Percentiles rank a stretch among this genome's conserved stretches.
phyloP scores from a whole-genome alignment of 2,113 vertebrate species.

The Peromyscus californicus region DNA sequence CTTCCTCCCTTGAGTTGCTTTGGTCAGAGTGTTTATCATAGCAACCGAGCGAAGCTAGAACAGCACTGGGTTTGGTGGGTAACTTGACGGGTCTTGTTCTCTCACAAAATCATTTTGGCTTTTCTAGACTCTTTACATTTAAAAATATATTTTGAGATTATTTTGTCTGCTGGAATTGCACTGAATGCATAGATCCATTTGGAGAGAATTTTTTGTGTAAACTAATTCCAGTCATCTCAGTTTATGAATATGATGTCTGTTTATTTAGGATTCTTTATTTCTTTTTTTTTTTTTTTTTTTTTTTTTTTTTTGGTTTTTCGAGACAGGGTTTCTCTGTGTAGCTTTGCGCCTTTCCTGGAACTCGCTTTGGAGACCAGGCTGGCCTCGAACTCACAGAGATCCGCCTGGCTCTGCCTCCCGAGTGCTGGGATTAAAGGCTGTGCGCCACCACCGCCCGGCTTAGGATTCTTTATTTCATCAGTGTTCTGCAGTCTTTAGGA shows the following conservation, averaged over 20 bases:
- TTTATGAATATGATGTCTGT: background rate
- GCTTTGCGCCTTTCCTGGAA: too few species aligned
- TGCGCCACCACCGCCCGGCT: too few species aligned
- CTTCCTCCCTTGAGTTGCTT: background rate
- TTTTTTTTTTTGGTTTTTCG: too few species aligned
- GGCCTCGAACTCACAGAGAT: too few species aligned
- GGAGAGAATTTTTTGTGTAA: background rate
- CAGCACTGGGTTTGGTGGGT: background rate
- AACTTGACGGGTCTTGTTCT: background rate
- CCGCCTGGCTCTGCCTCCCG: too few species aligned
- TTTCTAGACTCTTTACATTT: constrained; percentile 15
- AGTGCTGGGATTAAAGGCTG: too few species aligned
- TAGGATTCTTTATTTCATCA: background rate
- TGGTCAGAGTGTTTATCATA: background rate
- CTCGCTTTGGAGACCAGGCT: too few species aligned
- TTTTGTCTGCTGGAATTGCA: background rate
- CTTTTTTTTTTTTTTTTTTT: too few species aligned
- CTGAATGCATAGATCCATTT: background rate
- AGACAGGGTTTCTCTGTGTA: too few species aligned
- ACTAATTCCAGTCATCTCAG: background rate
- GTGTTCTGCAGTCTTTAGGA: background rate
- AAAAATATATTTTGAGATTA: background rate
- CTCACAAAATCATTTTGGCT: background rate
- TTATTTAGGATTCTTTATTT: background rate
- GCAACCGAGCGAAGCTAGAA: background rate